Percentiles rank a stretch among this genome's conserved stretches.
Conservation (phyloP, 2,113 vertebrate genomes). For the Turdus rufiventris region DNA sequence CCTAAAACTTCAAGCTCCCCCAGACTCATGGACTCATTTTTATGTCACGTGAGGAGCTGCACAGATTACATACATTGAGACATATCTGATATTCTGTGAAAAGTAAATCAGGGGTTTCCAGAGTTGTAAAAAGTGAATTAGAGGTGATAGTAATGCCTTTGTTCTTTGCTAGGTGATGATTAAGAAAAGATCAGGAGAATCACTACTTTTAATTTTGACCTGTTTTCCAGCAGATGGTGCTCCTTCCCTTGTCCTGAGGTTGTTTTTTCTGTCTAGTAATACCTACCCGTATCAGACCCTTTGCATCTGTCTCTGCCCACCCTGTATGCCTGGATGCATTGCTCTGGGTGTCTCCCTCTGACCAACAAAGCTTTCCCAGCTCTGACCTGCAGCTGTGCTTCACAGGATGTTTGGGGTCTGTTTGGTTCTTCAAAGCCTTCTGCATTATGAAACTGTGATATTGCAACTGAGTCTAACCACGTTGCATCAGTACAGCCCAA, state of each 20-base stretch:
- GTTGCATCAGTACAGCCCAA: neutral
- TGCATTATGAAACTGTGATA: neutral
- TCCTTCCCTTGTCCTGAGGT: constrained; percentile 14
- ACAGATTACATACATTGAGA: neutral
- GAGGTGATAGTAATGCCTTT: neutral
- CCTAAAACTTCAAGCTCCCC: neutral
- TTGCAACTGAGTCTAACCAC: neutral
- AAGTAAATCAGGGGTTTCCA: neutral
- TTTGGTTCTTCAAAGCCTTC: neutral
- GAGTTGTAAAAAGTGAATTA: neutral
- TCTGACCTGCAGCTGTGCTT: neutral
- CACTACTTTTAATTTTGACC: neutral
- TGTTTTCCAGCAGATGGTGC: constrained; percentile 63
- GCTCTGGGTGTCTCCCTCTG: neutral
- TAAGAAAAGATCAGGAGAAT: neutral
- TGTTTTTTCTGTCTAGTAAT: neutral
- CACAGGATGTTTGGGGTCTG: neutral
- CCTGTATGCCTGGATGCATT: too few relatives aligned
- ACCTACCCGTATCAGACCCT: accelerated
- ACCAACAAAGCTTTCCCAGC: neutral
- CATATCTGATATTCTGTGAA: neutral
- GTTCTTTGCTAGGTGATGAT: neutral
- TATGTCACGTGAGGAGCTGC: neutral
- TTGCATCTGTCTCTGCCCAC: neutral
- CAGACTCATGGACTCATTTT: neutral